Conservation (phyloP, 35 echinoderm and acorn worm genomes). For the Lytechinus variegatus region DNA sequence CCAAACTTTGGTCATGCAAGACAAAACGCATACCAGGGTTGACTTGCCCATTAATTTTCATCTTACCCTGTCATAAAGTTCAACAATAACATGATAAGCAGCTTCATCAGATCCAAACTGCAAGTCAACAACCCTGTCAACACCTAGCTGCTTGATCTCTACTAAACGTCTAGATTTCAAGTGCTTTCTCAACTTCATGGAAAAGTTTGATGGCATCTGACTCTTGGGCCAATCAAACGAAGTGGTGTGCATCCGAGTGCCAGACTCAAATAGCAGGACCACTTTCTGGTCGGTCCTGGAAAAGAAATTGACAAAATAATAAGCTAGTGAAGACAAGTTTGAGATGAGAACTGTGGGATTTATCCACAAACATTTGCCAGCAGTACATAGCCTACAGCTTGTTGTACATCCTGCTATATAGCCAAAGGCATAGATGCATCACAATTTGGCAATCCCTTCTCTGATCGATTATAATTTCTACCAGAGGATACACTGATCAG, state of each 20-base stretch:
- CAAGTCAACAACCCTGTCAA: conserved; percentile 88
- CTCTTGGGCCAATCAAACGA: conserved; percentile 98
- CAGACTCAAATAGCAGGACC: conserved; percentile 88
- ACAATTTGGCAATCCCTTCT: too few species aligned
- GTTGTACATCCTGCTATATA: too few species aligned
- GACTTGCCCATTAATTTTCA: background rate
- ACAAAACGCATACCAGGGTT: too few species aligned
- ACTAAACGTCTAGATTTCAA: conserved; percentile 72
- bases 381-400: too few species aligned
- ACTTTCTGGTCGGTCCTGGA: conserved; percentile 85
- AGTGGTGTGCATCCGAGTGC: conserved; percentile 81
- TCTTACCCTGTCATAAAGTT: conserved; percentile 97
- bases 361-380: background rate
- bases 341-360: background rate
- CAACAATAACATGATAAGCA: conserved; percentile 96
- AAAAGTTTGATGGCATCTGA: conserved; percentile 94
- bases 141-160: conserved; percentile 85
- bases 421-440: too few species aligned
- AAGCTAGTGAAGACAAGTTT: background rate
- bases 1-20: too few species aligned
- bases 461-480: too few species aligned
- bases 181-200: conserved; percentile 96
- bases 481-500: too few species aligned
- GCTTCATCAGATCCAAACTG: conserved; percentile 99
- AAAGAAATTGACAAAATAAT: background rate